phyloP scores from a whole-genome alignment of 2,113 vertebrate species.

The Percopsis transmontana region DNA sequence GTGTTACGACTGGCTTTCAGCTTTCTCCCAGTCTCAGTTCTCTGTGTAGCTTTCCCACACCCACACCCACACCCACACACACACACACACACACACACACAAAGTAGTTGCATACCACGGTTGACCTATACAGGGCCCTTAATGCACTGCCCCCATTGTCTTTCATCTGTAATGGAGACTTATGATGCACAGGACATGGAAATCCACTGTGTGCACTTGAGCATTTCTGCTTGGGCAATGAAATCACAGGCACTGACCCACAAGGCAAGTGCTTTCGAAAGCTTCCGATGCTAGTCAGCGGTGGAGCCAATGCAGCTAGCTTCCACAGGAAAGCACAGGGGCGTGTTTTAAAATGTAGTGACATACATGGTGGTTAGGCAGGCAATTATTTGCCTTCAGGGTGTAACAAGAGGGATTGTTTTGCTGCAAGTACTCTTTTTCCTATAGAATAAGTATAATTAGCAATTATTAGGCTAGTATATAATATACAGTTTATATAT shows the following conservation, averaged over 20 bases:
- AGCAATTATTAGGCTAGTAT: no score
- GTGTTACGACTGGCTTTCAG: not conserved
- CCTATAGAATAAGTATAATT: not conserved
- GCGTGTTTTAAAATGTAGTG: slow-evolving; percentile 1
- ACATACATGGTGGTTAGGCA: slow-evolving; percentile 6
- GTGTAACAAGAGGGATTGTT: not conserved
- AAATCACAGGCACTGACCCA: slow-evolving; percentile 61
- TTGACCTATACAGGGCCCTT: slow-evolving; percentile 40
- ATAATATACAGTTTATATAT: no score
- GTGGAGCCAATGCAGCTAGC: slow-evolving; percentile 32
- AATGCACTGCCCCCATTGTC: slow-evolving; percentile 23
- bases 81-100: not conserved
- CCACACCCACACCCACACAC: not conserved
- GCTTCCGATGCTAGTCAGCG: slow-evolving; percentile 38
- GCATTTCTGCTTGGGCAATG: slow-evolving; percentile 46
- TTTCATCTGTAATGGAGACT: slow-evolving; percentile 39
- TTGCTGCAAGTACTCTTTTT: not conserved
- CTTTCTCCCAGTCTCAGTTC: not conserved
- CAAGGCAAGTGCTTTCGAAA: slow-evolving; percentile 41
- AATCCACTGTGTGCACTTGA: slow-evolving; percentile 44
- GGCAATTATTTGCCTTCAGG: not conserved
- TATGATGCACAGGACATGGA: slow-evolving; percentile 24
- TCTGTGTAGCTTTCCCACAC: not conserved
- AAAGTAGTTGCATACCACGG: slow-evolving; percentile 16
- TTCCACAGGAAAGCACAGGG: slow-evolving; percentile 15